These are phyloP conservation scores for Corythoichthys intestinalis DNA, from an alignment of 2,113 vertebrate genomes.

Conservation along the genomic window DNA sequence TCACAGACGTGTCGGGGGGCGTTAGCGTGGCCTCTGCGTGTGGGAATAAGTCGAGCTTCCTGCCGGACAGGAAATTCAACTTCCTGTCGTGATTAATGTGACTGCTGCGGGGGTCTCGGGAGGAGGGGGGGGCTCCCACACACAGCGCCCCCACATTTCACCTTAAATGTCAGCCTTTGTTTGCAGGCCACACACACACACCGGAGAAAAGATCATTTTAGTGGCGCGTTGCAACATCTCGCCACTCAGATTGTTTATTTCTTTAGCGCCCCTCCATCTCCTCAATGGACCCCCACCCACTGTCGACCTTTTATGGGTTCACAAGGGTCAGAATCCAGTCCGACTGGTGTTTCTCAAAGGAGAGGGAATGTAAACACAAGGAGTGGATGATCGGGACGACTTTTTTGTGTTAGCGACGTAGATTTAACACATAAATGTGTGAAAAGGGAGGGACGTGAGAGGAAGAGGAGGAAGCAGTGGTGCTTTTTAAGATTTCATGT, in stretches of 20 bases:
- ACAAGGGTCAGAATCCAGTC: constrained; percentile 44
- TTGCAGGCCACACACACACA: constrained; percentile 1
- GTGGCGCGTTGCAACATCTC: constrained; percentile 13
- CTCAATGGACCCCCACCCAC: neutral
- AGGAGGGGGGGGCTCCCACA: constrained; percentile 44
- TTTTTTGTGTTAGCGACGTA: neutral
- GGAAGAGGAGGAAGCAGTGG: constrained; percentile 23
- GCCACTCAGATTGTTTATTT: constrained; percentile 21
- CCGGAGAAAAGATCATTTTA: constrained; percentile 17
- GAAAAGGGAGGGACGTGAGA: constrained; percentile 36
- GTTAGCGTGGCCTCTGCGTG: constrained; percentile 24
- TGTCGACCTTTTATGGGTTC: constrained; percentile 26
- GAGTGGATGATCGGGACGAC: neutral
- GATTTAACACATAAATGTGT: neutral
- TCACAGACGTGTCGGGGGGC: constrained; percentile 32
- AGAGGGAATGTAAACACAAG: constrained; percentile 59
- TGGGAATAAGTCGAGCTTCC: constrained; percentile 42
- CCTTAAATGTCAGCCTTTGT: constrained; percentile 25
- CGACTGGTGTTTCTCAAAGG: constrained; percentile 66
- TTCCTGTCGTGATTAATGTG: constrained; percentile 69
- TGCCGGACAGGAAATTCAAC: constrained; percentile 67
- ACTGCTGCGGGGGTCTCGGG: constrained; percentile 36
- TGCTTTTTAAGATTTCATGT: constrained; percentile 66
- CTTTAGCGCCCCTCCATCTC: neutral
- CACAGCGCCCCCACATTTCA: constrained; percentile 43